A percentile compares a stretch with the other conserved stretches of the same genome.
These are phyloP conservation scores for Zaprionus lineosus DNA, from an alignment of 2,888 invertebrate genomes.

Conservation along the genomic window DNA sequence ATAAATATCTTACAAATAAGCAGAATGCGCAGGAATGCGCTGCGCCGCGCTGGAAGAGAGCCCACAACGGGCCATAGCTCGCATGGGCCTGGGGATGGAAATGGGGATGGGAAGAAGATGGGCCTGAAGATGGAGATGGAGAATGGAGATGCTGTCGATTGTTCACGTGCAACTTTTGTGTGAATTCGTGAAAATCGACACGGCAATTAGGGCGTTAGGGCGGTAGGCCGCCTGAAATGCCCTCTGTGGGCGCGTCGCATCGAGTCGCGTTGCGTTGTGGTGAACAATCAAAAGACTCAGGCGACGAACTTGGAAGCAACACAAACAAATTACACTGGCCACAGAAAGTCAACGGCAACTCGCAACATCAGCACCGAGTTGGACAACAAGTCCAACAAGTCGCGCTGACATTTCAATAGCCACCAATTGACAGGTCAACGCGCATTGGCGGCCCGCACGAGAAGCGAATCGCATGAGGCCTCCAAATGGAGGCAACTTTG, in stretches of 20 bases:
- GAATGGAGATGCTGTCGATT: conserved; percentile 61
- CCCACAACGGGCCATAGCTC: background rate
- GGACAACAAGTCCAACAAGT: conserved; percentile 24
- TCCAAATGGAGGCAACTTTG: conserved; percentile 2
- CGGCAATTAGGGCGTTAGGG: conserved; percentile 71
- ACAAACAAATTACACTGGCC: conserved; percentile 40
- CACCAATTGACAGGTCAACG: conserved; percentile 83
- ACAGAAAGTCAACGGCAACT: conserved; percentile 17
- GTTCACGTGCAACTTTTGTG: conserved; percentile 74
- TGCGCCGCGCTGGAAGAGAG: conserved; percentile 13
- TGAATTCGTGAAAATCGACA: conserved; percentile 79
- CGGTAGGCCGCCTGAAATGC: too few relatives aligned
- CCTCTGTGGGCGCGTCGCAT: too few relatives aligned
- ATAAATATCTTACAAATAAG: conserved; percentile 84
- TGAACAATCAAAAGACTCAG: conserved; percentile 73
- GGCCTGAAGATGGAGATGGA: conserved; percentile 3
- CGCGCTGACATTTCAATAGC: conserved; percentile 83
- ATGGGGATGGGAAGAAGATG: background rate
- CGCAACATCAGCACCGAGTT: background rate
- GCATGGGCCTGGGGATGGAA: background rate
- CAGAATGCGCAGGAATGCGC: conserved; percentile 82
- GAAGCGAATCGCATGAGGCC: background rate
- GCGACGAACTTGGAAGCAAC: conserved; percentile 72
- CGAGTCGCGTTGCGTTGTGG: background rate
- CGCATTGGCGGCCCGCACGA: conserved; percentile 67